Percentiles rank a stretch among this genome's conserved stretches.
Evolutionary conservation across 2,888 invertebrate species (phyloP).

Genomic region (Pasiphila rectangulata): DNA sequence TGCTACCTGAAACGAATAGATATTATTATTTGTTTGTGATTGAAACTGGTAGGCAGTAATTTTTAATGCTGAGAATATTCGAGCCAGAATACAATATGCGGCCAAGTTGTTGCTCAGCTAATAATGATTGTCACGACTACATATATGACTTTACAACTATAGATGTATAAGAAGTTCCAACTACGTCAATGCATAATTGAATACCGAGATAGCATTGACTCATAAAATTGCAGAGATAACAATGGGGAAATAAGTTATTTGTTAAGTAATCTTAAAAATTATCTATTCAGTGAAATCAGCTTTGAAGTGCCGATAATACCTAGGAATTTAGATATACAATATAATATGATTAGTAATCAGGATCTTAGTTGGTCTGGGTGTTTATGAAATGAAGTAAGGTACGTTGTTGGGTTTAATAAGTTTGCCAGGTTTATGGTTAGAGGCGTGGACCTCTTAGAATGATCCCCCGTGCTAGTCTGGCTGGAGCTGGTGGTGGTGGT

Average conservation of each 20-base stretch:
- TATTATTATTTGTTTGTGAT: no score
- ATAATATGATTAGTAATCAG: no score
- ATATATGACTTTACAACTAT: not conserved
- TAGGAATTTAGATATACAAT: not conserved
- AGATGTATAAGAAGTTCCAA: not conserved
- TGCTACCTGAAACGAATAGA: not conserved
- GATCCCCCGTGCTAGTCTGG: slow-evolving; percentile 69
- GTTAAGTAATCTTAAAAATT: not conserved
- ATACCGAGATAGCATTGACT: not conserved
- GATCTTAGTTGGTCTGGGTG: no score
- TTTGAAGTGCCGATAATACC: not conserved
- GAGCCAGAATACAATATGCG: no score
- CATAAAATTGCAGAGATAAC: not conserved
- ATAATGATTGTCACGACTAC: not conserved
- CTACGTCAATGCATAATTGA: slow-evolving; percentile 4
- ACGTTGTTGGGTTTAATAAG: not conserved
- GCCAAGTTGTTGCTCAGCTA: no score
- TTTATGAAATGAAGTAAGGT: not conserved
- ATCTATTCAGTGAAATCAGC: not conserved
- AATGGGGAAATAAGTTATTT: not conserved
- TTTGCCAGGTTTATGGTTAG: not conserved
- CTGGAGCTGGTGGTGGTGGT: slow-evolving; percentile 75
- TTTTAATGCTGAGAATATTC: no score
- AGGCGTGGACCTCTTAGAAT: slow-evolving; percentile 67
- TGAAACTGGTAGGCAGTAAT: no score